Percentiles rank a stretch among this genome's conserved stretches.
Conservation (phyloP, 2,888 invertebrate genomes). For the Diloba caeruleocephala region DNA sequence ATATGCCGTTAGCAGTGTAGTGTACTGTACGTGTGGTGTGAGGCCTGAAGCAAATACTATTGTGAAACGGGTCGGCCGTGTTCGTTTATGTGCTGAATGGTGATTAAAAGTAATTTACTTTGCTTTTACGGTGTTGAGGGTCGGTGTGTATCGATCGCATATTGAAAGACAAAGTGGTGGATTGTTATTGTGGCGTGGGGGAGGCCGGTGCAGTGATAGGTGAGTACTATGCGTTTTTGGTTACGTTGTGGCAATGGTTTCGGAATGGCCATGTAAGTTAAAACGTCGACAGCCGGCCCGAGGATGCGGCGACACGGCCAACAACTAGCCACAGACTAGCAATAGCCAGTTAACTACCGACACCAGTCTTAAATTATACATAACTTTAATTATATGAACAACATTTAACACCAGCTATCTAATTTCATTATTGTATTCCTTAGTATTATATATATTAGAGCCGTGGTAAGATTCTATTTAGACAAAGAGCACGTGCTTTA, state of each 20-base stretch:
- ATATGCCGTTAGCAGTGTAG: conserved; percentile 72
- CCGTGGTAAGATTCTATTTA: conserved; percentile 5
- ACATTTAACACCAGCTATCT: too few species aligned
- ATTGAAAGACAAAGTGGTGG: conserved; percentile 81
- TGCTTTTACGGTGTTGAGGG: conserved; percentile 84
- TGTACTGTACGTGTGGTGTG: conserved; percentile 78
- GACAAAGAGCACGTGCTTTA: conserved; percentile 32
- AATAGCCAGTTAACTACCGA: conserved; percentile 38
- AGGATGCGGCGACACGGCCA: conserved; percentile 46
- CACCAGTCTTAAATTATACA: conserved; percentile 8
- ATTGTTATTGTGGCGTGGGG: conserved; percentile 76
- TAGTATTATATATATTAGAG: too few species aligned
- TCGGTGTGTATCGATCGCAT: conserved; percentile 84
- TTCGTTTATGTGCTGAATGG: conserved; percentile 85
- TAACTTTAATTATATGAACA: too few species aligned
- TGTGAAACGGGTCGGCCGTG: conserved; percentile 80
- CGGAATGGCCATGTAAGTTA: conserved; percentile 45
- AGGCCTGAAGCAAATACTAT: conserved; percentile 68
- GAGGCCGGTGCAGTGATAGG: conserved; percentile 70
- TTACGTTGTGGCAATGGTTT: conserved; percentile 51
- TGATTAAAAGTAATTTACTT: conserved; percentile 87
- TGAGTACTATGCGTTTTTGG: conserved; percentile 64
- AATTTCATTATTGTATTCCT: too few species aligned
- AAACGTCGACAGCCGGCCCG: conserved; percentile 43
- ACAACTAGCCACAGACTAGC: conserved; percentile 48